These are phyloP conservation scores for Corythaeola cristata DNA, from an alignment of 2,113 vertebrate species.

Conservation along the genomic window DNA sequence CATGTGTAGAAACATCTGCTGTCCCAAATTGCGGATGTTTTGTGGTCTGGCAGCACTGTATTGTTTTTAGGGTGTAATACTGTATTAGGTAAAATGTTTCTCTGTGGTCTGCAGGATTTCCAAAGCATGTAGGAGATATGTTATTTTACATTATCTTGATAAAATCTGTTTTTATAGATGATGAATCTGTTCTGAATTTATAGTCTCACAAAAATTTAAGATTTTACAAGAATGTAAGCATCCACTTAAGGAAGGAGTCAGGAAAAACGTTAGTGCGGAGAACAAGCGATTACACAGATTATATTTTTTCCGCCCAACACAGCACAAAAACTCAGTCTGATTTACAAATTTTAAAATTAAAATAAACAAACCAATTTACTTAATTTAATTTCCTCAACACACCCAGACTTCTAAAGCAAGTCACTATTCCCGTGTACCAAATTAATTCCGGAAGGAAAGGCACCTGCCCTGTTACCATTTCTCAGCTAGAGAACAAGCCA, in stretches of 20 bases:
- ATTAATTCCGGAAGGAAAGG: not conserved
- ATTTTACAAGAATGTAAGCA: conserved; percentile 44
- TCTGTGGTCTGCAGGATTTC: conserved; percentile 71
- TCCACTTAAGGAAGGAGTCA: not conserved
- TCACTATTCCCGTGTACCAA: not conserved
- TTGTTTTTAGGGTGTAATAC: conserved; percentile 67
- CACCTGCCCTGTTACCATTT: not conserved
- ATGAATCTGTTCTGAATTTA: conserved; percentile 41
- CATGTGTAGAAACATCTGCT: conserved; percentile 76
- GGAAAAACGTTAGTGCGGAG: not conserved
- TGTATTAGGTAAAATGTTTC: conserved; percentile 62
- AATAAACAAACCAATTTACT: not conserved
- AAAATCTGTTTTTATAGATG: conserved; percentile 58
- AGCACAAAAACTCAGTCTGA: not conserved
- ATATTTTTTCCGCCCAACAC: not conserved
- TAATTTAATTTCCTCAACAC: not conserved
- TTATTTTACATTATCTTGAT: conserved; percentile 65
- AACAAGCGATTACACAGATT: not conserved
- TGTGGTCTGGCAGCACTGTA: conserved; percentile 69
- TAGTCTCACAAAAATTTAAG: conserved; percentile 11
- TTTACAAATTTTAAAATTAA: not conserved
- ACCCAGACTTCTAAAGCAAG: not conserved
- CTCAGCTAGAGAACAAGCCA: not conserved
- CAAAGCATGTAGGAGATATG: conserved; percentile 69
- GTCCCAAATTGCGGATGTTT: conserved; percentile 67